Conservation (phyloP, 2,888 invertebrate species). For the Xylota segnis region DNA sequence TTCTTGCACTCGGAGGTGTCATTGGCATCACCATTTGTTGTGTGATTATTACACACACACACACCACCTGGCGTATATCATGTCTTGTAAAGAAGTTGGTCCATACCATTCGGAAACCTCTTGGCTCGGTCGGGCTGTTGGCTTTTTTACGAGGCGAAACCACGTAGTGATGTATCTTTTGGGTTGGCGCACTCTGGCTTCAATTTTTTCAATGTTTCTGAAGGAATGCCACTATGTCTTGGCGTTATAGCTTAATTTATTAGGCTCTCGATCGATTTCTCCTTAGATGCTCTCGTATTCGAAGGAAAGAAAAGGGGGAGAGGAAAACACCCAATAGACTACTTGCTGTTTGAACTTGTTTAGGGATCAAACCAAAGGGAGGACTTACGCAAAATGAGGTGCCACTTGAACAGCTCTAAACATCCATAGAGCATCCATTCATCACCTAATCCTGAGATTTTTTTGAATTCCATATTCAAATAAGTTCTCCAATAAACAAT, state of each 20-base stretch:
- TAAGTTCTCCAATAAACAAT: slow-evolving; percentile 16
- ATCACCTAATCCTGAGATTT: too few species aligned
- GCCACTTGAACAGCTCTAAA: too few species aligned
- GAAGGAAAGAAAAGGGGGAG: too few species aligned
- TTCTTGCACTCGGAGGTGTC: slow-evolving; percentile 40
- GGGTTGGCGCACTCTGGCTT: neutral
- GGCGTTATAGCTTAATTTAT: too few species aligned
- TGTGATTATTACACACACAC: slow-evolving; percentile 30
- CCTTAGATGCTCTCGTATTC: too few species aligned
- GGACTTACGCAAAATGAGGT: too few species aligned
- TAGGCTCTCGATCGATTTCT: neutral
- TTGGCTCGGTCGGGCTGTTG: neutral
- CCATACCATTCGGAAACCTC: neutral
- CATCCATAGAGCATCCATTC: too few species aligned
- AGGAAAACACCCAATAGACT: too few species aligned
- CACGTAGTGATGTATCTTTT: neutral
- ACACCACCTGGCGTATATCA: slow-evolving; percentile 8
- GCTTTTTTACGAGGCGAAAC: neutral
- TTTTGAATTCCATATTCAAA: slow-evolving; percentile 1
- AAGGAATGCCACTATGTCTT: neutral
- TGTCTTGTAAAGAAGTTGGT: slow-evolving; percentile 7
- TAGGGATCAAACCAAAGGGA: too few species aligned
- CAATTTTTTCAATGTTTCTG: neutral
- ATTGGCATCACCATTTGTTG: slow-evolving; percentile 28
- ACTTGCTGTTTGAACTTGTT: too few species aligned